Base-by-base conservation (phyloP, 2,113 vertebrate genomes). In the Clarias gariepinus region DNA sequence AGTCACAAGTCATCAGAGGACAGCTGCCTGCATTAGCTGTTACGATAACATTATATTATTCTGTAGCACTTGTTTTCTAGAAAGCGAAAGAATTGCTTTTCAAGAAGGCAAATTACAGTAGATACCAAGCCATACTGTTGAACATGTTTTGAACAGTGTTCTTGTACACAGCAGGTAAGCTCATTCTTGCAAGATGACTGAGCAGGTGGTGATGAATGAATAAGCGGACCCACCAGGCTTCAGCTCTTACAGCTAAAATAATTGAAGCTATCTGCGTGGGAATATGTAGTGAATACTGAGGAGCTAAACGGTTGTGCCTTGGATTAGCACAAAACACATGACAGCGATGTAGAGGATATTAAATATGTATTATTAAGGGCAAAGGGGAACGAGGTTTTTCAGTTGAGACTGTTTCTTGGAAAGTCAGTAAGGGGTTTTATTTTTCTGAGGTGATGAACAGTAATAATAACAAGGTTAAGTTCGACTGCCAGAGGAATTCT, bases 181-280 rank as follows among this genome's bases (percentile, higher is more conserved):
- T 19, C 25, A 12, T 66, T 82, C 61, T 61, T 41, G 19, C 53
- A 52, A 28, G 58, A 66, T 33, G 57, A 82, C 33, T 66, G 81
- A 82, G 28, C 23, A 66, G 3, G 61, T 66, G 61, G 60, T 64
- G 64, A 81, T 64, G 13, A 16, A 53, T 82, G 81, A 82, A 82
- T 66, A 53, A 82, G 36, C 36, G 12, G 16, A 52, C 7, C 82
- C 66, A 53, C 71, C 58, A 83, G 81, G 28, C 19, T 30, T 79
- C 16, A 66, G 52, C 23, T 25, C 28, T 85, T 66, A 63, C 15
- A 2, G 58, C 80, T 57, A 69, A 66, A 57, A 23, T 41, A 81
- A 85, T 74, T 82, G 58, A 82, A 23, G 36, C 60, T 64, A 47
- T 60, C 36, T 82, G 36, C 33, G 19, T 82, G 61, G 80, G 47